These are phyloP conservation scores for Bovichtus variegatus DNA, from an alignment of 2,797 vertebrate species.

Conservation along the genomic window DNA sequence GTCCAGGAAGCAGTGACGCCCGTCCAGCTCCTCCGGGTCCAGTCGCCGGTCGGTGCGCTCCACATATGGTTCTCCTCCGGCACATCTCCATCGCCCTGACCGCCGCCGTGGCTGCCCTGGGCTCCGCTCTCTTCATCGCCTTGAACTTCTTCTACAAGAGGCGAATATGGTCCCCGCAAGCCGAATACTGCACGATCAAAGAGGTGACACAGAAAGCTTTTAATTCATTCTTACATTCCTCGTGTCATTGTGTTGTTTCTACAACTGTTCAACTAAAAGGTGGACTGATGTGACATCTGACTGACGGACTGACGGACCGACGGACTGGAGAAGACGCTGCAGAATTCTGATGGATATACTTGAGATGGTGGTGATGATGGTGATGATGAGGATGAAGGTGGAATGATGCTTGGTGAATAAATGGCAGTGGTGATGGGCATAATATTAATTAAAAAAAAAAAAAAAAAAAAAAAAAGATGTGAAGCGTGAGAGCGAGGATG, in stretches of 20 bases:
- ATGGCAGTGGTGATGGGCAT: not conserved
- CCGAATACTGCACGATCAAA: conserved; percentile 76
- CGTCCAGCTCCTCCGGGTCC: not conserved
- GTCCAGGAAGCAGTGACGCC: not conserved
- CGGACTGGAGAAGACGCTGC: not conserved
- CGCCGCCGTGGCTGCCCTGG: conserved; percentile 88
- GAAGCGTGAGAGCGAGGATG: not conserved
- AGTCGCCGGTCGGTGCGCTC: not conserved
- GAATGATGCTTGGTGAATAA: not conserved
- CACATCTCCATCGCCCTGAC: conserved; percentile 86
- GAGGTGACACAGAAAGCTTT: no score
- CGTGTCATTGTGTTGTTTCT: no score
- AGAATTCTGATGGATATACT: not conserved
- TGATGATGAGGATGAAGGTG: not conserved
- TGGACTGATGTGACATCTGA: not conserved
- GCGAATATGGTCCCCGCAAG: conserved; percentile 76
- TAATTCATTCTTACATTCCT: no score
- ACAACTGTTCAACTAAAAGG: conserved; percentile 5
- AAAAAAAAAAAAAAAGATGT: not conserved
- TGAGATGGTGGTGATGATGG: not conserved
- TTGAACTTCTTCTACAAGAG: conserved; percentile 86
- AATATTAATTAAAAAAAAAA: no score
- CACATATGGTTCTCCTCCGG: conserved; percentile 84
- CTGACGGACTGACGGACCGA: not conserved
- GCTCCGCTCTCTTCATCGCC: conserved; percentile 89